A percentile compares a stretch with the other conserved stretches of the same genome.
Conservation (phyloP, 2,888 invertebrate genomes). For the Miltochrista miniata region DNA sequence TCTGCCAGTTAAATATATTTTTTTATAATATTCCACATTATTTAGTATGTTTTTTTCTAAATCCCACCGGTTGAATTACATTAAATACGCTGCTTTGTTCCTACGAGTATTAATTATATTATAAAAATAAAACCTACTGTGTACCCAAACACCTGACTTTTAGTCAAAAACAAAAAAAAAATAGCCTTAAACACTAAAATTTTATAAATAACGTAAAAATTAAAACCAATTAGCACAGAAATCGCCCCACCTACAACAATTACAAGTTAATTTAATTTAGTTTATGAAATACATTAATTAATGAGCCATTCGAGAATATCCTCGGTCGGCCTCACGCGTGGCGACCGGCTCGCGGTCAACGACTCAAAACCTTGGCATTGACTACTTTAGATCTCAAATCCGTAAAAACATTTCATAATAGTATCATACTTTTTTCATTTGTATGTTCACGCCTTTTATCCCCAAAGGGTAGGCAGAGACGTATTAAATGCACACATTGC, state of each 20-base stretch:
- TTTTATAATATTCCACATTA: too few relatives aligned
- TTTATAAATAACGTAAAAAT: slow-evolving; percentile 4
- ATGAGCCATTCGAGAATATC: slow-evolving; percentile 10
- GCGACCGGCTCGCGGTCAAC: slow-evolving; percentile 59
- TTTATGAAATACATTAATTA: slow-evolving; percentile 1
- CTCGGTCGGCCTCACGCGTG: slow-evolving; percentile 34
- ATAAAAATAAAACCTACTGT: too few relatives aligned
- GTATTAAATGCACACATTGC: too few relatives aligned
- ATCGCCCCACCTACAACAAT: slow-evolving; percentile 1
- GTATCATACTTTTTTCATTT: not conserved
- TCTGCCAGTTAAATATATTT: too few relatives aligned
- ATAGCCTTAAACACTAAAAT: not conserved
- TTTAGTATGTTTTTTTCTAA: too few relatives aligned
- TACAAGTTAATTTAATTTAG: slow-evolving; percentile 5
- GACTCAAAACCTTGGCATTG: slow-evolving; percentile 71
- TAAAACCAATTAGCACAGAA: slow-evolving; percentile 5
- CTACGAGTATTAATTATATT: too few relatives aligned
- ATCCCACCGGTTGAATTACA: too few relatives aligned
- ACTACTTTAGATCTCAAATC: slow-evolving; percentile 41
- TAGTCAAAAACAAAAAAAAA: not conserved
- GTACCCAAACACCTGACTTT: not conserved
- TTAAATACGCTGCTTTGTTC: too few relatives aligned
- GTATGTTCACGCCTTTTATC: too few relatives aligned
- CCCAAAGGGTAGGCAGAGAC: too few relatives aligned
- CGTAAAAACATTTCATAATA: slow-evolving; percentile 6